Evolutionary conservation across 2,113 vertebrate species (phyloP), one percentile per base, ranked within the genome.

Genomic region (Coracopsis vasa): DNA sequence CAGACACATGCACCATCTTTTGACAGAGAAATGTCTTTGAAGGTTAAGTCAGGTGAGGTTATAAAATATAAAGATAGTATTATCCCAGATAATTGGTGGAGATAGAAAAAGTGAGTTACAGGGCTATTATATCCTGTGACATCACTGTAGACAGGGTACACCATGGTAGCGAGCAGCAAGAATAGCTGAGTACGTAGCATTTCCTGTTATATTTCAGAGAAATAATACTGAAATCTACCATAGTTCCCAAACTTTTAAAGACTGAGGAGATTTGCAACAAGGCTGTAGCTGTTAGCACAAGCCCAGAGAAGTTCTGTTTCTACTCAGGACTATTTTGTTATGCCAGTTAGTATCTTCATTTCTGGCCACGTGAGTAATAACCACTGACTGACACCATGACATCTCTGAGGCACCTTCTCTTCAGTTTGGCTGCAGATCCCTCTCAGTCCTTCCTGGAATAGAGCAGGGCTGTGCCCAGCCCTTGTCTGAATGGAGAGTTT

Each of bases 101-200:
- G 98, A 96, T 91, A 94, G 95, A 87, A 98, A 97, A 98, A 98
- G 95, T 97, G 98, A 98, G 73, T 71, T 54, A 54, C 29, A 58
- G 77, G 50, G 95, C 96, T 80, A 86, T 94, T 95, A 95, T 91
- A 97, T 94, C 70, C 96, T 97, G 96, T 97, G 95, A 85, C 85
- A 97, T 97, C 97, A 92, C 97, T 98, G 96, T 97, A 98, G 97
- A 98, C 95, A 97, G 96, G 95, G 97, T 44, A 72, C 6, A 29
- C 29, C 60, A 24, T 23, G 45, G 21, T n/a, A 51, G 65, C 15
- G 61, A 85, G 42, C 50, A 85, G n/a, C 48, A 80, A 39, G 48
- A 50, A 41, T 29, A 78, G 13, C 15, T 42, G 35, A 80, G 8
- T 53, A 33, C 11, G 3, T 16, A 21, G 7, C 37, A 86, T 71